Evolutionary conservation across 2,113 vertebrate genomes (phyloP).

Genomic region (Mellivora capensis): DNA sequence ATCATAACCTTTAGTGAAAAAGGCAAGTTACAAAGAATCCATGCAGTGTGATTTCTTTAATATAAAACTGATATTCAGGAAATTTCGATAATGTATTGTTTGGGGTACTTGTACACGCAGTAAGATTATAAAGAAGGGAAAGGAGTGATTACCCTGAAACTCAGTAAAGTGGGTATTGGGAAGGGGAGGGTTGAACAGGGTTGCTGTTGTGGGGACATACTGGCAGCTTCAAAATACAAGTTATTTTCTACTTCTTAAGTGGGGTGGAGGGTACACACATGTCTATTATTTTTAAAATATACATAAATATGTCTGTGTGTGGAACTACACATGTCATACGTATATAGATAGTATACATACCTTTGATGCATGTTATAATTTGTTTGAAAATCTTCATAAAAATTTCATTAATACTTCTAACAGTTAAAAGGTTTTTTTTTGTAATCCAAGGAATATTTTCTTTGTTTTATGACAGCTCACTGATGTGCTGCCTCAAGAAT

Average conservation of each 20-base stretch:
- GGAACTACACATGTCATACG: background rate
- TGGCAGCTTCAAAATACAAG: background rate
- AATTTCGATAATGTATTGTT: background rate
- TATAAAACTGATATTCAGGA: background rate
- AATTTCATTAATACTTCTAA: background rate
- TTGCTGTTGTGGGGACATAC: background rate
- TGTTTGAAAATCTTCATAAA: background rate
- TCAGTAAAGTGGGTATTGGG: background rate
- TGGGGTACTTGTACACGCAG: background rate
- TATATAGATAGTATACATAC: background rate
- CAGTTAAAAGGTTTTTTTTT: background rate
- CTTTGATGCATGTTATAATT: background rate
- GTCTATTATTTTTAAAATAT: background rate
- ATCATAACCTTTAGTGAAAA: background rate
- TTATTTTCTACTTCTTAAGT: background rate
- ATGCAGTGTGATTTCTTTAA: background rate
- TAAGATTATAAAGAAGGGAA: background rate
- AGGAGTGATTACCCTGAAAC: background rate
- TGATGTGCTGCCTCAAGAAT: background rate
- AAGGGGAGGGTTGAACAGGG: background rate
- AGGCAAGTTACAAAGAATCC: background rate
- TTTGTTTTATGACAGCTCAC: background rate
- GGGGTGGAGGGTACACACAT: background rate
- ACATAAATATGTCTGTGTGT: background rate
- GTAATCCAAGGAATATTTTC: background rate